Evolutionary conservation across 2,888 invertebrate species (phyloP).

Genomic region (Cryptophagus acutangulus): DNA sequence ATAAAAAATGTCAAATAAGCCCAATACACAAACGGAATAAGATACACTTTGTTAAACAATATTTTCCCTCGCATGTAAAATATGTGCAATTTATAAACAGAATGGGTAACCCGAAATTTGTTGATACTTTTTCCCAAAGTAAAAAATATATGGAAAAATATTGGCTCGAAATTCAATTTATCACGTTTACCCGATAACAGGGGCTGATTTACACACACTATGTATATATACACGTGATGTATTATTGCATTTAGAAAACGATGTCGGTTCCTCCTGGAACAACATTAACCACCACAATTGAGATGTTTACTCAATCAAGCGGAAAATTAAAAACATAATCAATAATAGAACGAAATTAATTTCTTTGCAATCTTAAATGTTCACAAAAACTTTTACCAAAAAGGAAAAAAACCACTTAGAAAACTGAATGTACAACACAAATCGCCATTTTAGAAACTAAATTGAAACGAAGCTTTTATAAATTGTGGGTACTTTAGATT

Average conservation of each 20-base stretch:
- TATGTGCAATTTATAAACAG: too few relatives aligned
- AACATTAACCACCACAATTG: not conserved
- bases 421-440: constrained; percentile 2
- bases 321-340: constrained; percentile 1
- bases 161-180: constrained; percentile 1
- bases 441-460: constrained; percentile 6
- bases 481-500: constrained; percentile 8
- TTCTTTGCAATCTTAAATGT: not conserved
- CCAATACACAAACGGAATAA: too few relatives aligned
- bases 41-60: too few relatives aligned
- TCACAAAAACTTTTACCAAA: too few relatives aligned
- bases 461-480: constrained; percentile 7
- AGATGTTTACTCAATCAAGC: not conserved
- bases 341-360: too few relatives aligned
- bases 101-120: too few relatives aligned
- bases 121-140: too few relatives aligned
- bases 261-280: constrained; percentile 1
- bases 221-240: not conserved
- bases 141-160: not conserved
- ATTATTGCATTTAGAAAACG: not conserved
- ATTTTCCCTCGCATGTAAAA: too few relatives aligned
- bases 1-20: too few relatives aligned
- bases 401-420: not conserved
- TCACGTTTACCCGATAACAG: constrained; percentile 2
- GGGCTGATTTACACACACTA: not conserved